Percentiles rank a stretch among this genome's conserved stretches.
phyloP scores from a whole-genome alignment of 1,140 invertebrate species.

The Sesamia nonagrioides region DNA sequence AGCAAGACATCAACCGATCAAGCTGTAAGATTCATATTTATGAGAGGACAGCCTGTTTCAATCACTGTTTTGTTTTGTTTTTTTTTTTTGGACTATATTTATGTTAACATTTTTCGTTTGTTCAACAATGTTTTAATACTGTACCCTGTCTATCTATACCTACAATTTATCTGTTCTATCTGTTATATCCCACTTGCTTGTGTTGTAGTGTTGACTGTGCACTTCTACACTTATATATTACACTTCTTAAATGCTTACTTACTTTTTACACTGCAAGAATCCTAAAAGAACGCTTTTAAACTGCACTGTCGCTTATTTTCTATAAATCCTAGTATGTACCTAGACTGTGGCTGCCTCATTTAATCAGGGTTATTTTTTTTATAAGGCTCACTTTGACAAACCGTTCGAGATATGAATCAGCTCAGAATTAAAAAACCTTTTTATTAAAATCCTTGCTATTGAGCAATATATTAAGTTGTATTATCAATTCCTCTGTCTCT shows the following conservation, averaged over 20 bases:
- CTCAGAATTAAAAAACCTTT: too few relatives aligned
- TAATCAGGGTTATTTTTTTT: neutral
- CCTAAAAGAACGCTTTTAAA: conserved; percentile 24
- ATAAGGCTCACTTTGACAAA: neutral
- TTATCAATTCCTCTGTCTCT: too few relatives aligned
- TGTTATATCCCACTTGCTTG: conserved; percentile 55
- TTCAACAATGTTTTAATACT: conserved; percentile 76
- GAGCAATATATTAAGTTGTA: too few relatives aligned
- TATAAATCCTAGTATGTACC: conserved; percentile 8
- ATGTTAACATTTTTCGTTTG: conserved; percentile 58
- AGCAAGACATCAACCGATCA: conserved; percentile 99
- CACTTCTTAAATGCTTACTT: conserved; percentile 7
- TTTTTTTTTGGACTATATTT: conserved; percentile 66
- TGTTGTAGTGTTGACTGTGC: conserved; percentile 59
- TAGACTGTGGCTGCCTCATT: neutral
- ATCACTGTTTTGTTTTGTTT: conserved; percentile 72
- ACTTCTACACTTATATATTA: conserved; percentile 34
- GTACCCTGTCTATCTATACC: conserved; percentile 68
- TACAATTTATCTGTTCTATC: conserved; percentile 60
- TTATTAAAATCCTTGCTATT: neutral
- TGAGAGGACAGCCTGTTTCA: conserved; percentile 67
- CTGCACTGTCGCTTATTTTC: conserved; percentile 22
- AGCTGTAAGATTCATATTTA: conserved; percentile 94
- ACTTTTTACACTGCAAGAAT: neutral
- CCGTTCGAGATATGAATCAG: too few relatives aligned